A percentile compares a stretch with the other conserved stretches of the same genome.
These are phyloP conservation scores for Hystrix cristata DNA, from an alignment of 2,113 vertebrate genomes.

Conservation along the genomic window DNA sequence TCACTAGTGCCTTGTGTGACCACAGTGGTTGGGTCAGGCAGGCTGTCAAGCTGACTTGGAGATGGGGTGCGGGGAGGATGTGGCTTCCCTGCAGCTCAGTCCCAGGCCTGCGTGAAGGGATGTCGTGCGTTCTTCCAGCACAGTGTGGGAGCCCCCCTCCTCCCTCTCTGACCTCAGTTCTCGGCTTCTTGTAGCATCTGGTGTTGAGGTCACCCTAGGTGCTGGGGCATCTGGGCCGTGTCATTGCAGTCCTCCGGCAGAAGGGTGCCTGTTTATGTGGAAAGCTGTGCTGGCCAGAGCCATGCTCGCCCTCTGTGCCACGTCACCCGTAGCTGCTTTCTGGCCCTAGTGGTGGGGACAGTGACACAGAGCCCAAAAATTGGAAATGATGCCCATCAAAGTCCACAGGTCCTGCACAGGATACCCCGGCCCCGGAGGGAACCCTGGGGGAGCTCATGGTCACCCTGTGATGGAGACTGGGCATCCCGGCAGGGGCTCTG, in stretches of 20 bases:
- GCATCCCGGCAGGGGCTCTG: no score
- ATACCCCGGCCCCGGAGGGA: not conserved
- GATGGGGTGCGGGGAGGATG: not conserved
- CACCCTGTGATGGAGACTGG: not conserved
- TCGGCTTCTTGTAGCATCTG: not conserved
- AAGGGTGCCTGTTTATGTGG: not conserved
- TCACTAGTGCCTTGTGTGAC: not conserved
- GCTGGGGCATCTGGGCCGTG: not conserved
- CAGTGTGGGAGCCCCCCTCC: not conserved
- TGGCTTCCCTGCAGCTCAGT: not conserved
- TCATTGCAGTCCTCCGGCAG: not conserved
- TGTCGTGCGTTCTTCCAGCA: not conserved
- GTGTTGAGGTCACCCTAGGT: no score
- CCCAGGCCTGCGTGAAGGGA: not conserved
- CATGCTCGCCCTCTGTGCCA: no score
- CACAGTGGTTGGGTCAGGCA: not conserved
- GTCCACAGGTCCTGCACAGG: not conserved
- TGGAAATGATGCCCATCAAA: not conserved
- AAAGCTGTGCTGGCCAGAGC: not conserved
- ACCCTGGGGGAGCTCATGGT: not conserved
- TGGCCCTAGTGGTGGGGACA: not conserved
- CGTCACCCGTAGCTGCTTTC: not conserved
- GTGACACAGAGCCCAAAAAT: not conserved
- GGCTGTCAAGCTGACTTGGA: not conserved
- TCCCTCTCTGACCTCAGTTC: not conserved